phyloP scores from a whole-genome alignment of 2,888 invertebrate genomes.

The Cheilosia vernalis region DNA sequence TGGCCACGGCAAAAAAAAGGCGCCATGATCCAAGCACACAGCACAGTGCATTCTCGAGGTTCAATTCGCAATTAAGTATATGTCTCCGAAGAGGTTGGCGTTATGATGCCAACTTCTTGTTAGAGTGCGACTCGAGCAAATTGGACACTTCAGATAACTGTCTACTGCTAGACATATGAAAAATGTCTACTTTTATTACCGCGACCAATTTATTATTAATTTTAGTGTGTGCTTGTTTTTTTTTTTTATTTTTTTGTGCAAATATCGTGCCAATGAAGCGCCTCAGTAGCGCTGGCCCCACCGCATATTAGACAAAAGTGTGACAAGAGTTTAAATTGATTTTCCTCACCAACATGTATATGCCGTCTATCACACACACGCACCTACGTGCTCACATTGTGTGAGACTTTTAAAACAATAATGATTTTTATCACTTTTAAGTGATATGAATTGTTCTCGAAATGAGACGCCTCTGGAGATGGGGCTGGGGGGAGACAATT shows the following conservation, averaged over 20 bases:
- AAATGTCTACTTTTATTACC: slow-evolving; percentile 12
- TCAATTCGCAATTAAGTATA: neutral
- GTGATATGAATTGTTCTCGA: slow-evolving; percentile 70
- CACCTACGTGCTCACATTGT: slow-evolving; percentile 19
- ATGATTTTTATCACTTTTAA: slow-evolving; percentile 67
- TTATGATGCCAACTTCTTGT: neutral
- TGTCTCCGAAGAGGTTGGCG: neutral
- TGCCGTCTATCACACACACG: slow-evolving; percentile 4
- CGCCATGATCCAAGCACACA: neutral
- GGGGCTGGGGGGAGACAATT: neutral
- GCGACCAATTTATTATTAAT: slow-evolving; percentile 18
- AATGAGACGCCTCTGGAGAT: slow-evolving; percentile 28
- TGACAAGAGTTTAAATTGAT: slow-evolving; percentile 64
- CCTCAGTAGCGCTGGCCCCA: neutral
- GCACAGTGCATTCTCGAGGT: neutral
- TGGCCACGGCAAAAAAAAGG: neutral
- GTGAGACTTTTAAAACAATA: slow-evolving; percentile 29
- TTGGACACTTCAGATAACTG: slow-evolving; percentile 8
- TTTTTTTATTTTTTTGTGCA: neutral
- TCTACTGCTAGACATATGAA: neutral
- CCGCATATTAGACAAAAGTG: slow-evolving; percentile 39
- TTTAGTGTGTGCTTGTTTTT: neutral
- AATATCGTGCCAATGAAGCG: slow-evolving; percentile 42
- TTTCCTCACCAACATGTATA: slow-evolving; percentile 34
- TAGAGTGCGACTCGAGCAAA: neutral